Evolutionary conservation across 2,797 vertebrate genomes (phyloP).

Genomic region (Anguilla pacifica): DNA sequence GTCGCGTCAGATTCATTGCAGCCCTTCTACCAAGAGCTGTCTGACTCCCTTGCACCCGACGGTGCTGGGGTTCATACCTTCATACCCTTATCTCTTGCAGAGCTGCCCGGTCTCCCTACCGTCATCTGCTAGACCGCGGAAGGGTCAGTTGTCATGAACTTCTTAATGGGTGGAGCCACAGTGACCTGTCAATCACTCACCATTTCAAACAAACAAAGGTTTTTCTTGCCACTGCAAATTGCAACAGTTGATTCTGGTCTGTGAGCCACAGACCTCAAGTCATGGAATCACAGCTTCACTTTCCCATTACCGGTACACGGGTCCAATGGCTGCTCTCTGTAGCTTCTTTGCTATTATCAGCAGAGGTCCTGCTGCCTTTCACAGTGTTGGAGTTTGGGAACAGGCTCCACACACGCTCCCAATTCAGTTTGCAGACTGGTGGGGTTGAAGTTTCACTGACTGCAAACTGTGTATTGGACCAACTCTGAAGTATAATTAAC

Average conservation of each 20-base stretch:
- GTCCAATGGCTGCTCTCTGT: not conserved
- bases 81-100: not conserved
- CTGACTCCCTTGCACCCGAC: not conserved
- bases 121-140: not conserved
- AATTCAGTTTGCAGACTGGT: conserved; percentile 8
- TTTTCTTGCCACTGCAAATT: not conserved
- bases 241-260: not conserved
- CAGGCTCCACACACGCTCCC: not conserved
- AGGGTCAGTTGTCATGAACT: not conserved
- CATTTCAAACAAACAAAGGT: not conserved
- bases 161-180: not conserved
- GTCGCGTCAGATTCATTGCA: not conserved
- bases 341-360: not conserved
- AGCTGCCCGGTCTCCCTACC: not conserved
- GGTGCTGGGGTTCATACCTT: not conserved
- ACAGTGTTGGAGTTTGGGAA: not conserved
- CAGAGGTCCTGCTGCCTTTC: not conserved
- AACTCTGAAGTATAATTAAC: conserved; percentile 46
- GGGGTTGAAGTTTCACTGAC: conserved; percentile 34
- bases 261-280: not conserved
- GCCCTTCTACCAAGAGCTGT: not conserved
- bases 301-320: not conserved
- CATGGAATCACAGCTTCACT: not conserved
- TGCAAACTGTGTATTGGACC: conserved; percentile 26
- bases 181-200: not conserved